Evolutionary conservation across 1,140 invertebrate genomes (phyloP), one percentile per base, ranked within the genome.

Genomic region (Aplysia californica): DNA sequence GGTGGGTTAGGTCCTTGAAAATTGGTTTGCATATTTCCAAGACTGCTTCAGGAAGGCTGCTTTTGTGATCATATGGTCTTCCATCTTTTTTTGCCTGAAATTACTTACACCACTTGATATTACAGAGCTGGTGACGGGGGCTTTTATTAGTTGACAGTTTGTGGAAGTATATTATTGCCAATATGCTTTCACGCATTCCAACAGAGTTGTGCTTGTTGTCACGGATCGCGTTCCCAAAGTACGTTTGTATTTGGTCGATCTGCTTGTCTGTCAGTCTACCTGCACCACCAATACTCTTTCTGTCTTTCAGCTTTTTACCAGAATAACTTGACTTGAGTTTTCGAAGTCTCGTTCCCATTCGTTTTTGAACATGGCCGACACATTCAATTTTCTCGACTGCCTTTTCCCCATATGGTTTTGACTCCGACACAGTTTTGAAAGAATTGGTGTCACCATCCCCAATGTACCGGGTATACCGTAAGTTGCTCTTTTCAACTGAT

Each of bases 331-430:
- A 21, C 15, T 68, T 35, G 23, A 79, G n/a, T 5, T 72, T 65
- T 55, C 75, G 50, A 1, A 79, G 61, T 65, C 39, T 50, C 2
- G 58, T 72, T 20, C 78, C 78, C 75, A 79, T 77, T 36, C 74
- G 56, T 33, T 79, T 79, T 33, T 77, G 78, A 1, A 76, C 39
- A 68, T 79, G 77, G 0, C 77, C 77, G 2, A 79, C 71, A 70
- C 75, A 76, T 23, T 79, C 67, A 23, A 64, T 35, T 41, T 79
- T 76, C 1, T 2, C 23, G 0, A 72, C 36, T 1, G 18, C 23
- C 2, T 38, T 36, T n/a, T 78, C 68, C 18, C 74, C 74, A 67
- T 79, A 76, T 20, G 74, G 66, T 59, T 66, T 76, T 10, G 18
- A 26, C 33, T 70, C 36, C 20, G 2, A 15, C 5, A 70, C 68